A percentile compares a stretch with the other conserved stretches of the same genome.
Conservation (phyloP, 2,113 vertebrate genomes). For the Coreoperca whiteheadi region DNA sequence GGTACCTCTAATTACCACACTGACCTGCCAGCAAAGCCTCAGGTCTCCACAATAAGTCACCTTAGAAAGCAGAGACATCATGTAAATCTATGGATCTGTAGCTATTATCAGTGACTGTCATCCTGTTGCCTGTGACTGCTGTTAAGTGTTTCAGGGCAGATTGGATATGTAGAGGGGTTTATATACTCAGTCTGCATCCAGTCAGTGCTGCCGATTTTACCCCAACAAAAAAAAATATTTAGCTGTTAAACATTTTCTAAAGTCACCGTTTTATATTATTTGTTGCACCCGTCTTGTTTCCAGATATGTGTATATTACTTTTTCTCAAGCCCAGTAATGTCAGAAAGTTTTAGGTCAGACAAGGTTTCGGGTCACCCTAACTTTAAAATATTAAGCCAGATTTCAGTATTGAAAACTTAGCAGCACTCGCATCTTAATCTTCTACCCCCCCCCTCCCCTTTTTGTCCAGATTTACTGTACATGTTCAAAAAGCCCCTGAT, state of each 20-base stretch:
- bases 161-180: slow-evolving; percentile 35
- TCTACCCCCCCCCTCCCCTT: background rate
- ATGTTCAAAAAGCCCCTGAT: slow-evolving; percentile 27
- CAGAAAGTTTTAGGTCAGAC: slow-evolving; percentile 17
- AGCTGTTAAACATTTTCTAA: slow-evolving; percentile 24
- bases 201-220: slow-evolving; percentile 59
- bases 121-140: slow-evolving; percentile 81
- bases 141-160: slow-evolving; percentile 66
- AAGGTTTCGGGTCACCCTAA: slow-evolving; percentile 4
- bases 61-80: slow-evolving; percentile 42
- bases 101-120: slow-evolving; percentile 54
- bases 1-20: slow-evolving; percentile 67
- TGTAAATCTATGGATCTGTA: slow-evolving; percentile 62
- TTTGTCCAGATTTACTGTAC: slow-evolving; percentile 43
- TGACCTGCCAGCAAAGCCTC: slow-evolving; percentile 46
- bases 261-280: slow-evolving; percentile 41
- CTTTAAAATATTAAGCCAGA: slow-evolving; percentile 21
- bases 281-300: slow-evolving; percentile 55
- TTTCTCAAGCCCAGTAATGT: slow-evolving; percentile 9
- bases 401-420: slow-evolving; percentile 22
- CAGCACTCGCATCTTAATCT: background rate
- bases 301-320: slow-evolving; percentile 11
- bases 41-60: slow-evolving; percentile 32
- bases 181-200: slow-evolving; percentile 45
- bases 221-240: slow-evolving; percentile 44